Evolutionary conservation across 2,888 invertebrate genomes (phyloP), one percentile per base, ranked within the genome.

Genomic region (Andrena hattorfiana): DNA sequence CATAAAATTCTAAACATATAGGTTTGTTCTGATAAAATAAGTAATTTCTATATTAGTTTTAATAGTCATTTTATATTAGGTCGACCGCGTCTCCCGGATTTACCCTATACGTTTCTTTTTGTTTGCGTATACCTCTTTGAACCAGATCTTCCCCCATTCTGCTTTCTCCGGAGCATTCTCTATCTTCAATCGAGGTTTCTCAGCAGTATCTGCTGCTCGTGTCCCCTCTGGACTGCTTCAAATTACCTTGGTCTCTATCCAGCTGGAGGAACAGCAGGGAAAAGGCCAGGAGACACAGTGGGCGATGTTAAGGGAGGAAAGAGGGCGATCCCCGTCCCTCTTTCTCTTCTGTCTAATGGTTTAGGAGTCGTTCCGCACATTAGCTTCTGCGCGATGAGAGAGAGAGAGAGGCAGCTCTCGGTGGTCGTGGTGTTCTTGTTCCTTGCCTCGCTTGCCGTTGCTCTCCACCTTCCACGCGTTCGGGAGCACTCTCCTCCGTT

Each of bases 291-390:
- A 72, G 62, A 85, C 73, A 32, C 60, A 54, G 68, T 51, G 20
- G 56, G 64, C 8, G 68, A 62, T 35, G 42, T 70, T 69, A 83
- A 83, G 77, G 66, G 77, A 83, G 79, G 76, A 76, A 84, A 84
- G 75, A 69, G 70, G 75, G 72, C 69, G 68, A 77, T 59, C 79
- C 81, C 54, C 70, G 48, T 75, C 69, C 51, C 63, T 72, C 69
- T 67, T 69, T 62, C 67, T 51, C 86, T 68, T 66, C 87, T 78
- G 82, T 92, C 90, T 93, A 93, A 93, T 93, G 92, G 91, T 92
- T 92, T 89, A 87, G 89, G 90, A 92, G 91, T 91, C 93, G 92
- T 93, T 93, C 90, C 92, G 92, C 91, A 93, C 93, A 94, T 93
- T 94, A 93, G 93, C 93, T 93, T 91, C 92, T 91, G 92, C 92